Conservation (phyloP, 2,888 invertebrate species). For the Hemithea aestivaria region DNA sequence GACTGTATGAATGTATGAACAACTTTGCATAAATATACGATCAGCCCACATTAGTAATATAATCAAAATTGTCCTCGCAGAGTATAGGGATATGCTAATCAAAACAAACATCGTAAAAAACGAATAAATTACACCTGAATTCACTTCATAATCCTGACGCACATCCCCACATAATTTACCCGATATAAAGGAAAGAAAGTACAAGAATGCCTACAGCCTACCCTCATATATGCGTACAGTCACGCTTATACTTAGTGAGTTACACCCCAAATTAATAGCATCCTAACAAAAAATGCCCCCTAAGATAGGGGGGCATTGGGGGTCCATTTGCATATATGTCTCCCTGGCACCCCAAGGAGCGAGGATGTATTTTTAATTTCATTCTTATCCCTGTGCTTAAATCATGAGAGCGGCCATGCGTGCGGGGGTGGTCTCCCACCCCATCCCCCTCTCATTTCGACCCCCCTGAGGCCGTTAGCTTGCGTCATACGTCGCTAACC, state of each 20-base stretch:
- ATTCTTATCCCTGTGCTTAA: constrained; percentile 79
- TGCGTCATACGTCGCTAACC: constrained; percentile 80
- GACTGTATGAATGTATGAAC: no score
- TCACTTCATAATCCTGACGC: constrained; percentile 65
- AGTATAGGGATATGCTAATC: constrained; percentile 10
- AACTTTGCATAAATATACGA: no score
- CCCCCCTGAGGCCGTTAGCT: constrained; percentile 60
- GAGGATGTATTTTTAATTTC: constrained; percentile 80
- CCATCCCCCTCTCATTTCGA: constrained; percentile 34
- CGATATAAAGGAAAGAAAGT: constrained; percentile 60
- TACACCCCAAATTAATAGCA: constrained; percentile 79
- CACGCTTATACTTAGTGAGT: constrained; percentile 61
- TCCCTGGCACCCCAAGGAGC: constrained; percentile 75
- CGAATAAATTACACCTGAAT: constrained; percentile 58
- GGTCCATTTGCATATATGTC: constrained; percentile 79
- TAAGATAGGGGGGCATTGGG: constrained; percentile 61
- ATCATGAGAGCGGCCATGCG: constrained; percentile 80
- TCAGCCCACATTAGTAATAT: no score
- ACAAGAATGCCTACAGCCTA: constrained; percentile 35
- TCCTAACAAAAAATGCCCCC: constrained; percentile 77
- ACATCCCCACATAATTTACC: constrained; percentile 68
- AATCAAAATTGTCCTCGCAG: no score
- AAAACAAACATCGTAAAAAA: constrained; percentile 23
- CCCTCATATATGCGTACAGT: constrained; percentile 54
- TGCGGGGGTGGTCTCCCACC: constrained; percentile 57